Evolutionary conservation across 2,888 invertebrate genomes (phyloP).

Genomic region (Erannis defoliaria): DNA sequence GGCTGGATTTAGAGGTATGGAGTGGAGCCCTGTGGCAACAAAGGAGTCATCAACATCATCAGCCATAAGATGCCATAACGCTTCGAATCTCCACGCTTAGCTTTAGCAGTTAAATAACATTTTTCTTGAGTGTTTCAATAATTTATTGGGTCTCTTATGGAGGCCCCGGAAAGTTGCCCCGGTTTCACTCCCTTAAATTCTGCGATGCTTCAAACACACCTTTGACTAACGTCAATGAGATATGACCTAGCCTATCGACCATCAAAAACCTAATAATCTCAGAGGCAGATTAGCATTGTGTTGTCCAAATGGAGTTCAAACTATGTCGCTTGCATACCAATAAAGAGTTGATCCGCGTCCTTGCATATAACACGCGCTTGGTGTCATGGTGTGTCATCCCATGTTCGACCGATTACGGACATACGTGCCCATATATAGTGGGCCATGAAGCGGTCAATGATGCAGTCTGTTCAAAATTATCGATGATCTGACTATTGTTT

Average conservation of each 20-base stretch:
- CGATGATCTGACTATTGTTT: slow-evolving; percentile 19
- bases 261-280: slow-evolving; percentile 30
- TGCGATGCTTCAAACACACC: too few relatives aligned
- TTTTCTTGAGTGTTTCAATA: too few relatives aligned
- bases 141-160: too few relatives aligned
- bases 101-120: too few relatives aligned
- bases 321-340: slow-evolving; percentile 63
- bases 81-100: too few relatives aligned
- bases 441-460: slow-evolving; percentile 28
- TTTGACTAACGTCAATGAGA: too few relatives aligned
- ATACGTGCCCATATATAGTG: slow-evolving; percentile 34
- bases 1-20: too few relatives aligned
- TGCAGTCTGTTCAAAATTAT: slow-evolving; percentile 14
- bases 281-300: slow-evolving; percentile 51
- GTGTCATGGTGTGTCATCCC: slow-evolving; percentile 57
- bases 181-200: too few relatives aligned
- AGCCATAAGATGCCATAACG: too few relatives aligned
- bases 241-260: neutral
- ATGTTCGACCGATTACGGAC: slow-evolving; percentile 35
- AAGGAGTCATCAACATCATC: too few relatives aligned
- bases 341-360: slow-evolving; percentile 54
- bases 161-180: too few relatives aligned
- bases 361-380: slow-evolving; percentile 61
- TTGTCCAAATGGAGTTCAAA: slow-evolving; percentile 47
- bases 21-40: too few relatives aligned